Percentiles rank a stretch among this genome's conserved stretches.
These are phyloP conservation scores for Morbakka virulenta DNA, from an alignment of 30 jellyfish, hydroid and myxozoan genomes.

Conservation along the genomic window DNA sequence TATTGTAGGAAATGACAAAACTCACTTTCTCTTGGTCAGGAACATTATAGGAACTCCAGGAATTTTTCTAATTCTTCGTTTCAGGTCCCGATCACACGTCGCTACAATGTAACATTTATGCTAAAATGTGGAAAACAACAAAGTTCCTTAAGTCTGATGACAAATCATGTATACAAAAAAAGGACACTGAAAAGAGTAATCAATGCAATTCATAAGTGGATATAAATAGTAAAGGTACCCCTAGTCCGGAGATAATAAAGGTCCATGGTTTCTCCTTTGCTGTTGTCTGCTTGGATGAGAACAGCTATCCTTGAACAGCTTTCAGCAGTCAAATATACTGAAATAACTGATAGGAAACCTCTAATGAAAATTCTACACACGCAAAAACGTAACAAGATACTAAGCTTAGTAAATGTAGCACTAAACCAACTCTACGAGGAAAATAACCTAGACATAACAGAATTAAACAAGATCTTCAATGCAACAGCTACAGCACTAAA, in stretches of 20 bases:
- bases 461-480: too few relatives aligned
- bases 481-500: too few relatives aligned
- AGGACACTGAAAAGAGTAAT: neutral
- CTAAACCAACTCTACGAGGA: too few relatives aligned
- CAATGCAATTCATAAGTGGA: neutral
- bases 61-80: slow-evolving; percentile 94
- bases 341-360: too few relatives aligned
- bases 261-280: too few relatives aligned
- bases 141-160: neutral
- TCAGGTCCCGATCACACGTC: slow-evolving; percentile 97
- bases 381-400: too few relatives aligned
- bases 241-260: neutral
- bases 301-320: too few relatives aligned
- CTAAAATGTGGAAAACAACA: slow-evolving; percentile 18
- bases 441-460: too few relatives aligned
- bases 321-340: too few relatives aligned
- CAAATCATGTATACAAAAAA: neutral
- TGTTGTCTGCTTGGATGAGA: too few relatives aligned
- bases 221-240: neutral
- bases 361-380: too few relatives aligned
- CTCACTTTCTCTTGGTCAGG: slow-evolving; percentile 82
- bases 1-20: neutral
- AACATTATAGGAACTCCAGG: slow-evolving; percentile 99
- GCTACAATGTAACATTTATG: slow-evolving; percentile 98
- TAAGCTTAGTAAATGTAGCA: too few relatives aligned